Evolutionary conservation across 2,888 invertebrate species (phyloP).

Genomic region (Orgyia antiqua): DNA sequence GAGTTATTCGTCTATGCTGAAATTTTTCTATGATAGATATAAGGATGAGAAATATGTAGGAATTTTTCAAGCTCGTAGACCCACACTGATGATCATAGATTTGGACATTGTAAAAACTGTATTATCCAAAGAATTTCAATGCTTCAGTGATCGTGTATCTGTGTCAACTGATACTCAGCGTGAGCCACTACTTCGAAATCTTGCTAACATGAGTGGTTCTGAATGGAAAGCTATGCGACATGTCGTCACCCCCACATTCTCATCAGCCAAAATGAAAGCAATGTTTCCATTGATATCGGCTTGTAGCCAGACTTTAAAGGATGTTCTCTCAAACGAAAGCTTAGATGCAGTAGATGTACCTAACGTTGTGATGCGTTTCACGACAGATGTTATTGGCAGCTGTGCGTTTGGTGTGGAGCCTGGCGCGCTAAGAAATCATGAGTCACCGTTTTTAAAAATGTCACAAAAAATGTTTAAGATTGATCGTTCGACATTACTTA

Average conservation of each 20-base stretch:
- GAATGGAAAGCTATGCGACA: slow-evolving; percentile 71
- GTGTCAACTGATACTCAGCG: slow-evolving; percentile 61
- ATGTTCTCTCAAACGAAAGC: slow-evolving; percentile 38
- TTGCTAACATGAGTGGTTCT: slow-evolving; percentile 67
- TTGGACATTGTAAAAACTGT: slow-evolving; percentile 57
- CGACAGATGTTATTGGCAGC: slow-evolving; percentile 69
- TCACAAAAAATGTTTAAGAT: slow-evolving; percentile 67
- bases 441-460: slow-evolving; percentile 66
- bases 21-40: slow-evolving; percentile 55
- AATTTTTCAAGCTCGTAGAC: slow-evolving; percentile 66
- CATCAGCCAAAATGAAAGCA: slow-evolving; percentile 70
- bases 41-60: slow-evolving; percentile 57
- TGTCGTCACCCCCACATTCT: slow-evolving; percentile 68
- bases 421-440: slow-evolving; percentile 51
- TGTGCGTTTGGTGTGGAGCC: slow-evolving; percentile 70
- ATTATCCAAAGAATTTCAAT: slow-evolving; percentile 52
- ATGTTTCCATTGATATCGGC: slow-evolving; percentile 68
- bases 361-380: slow-evolving; percentile 56
- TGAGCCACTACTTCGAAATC: slow-evolving; percentile 64
- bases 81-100: slow-evolving; percentile 62
- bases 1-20: slow-evolving; percentile 60
- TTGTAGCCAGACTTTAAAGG: slow-evolving; percentile 53
- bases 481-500: slow-evolving; percentile 51
- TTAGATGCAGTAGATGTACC: slow-evolving; percentile 53
- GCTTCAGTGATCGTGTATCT: slow-evolving; percentile 62